Conservation (phyloP, 2,888 invertebrate genomes). For the Holacanthella duospinosa region DNA sequence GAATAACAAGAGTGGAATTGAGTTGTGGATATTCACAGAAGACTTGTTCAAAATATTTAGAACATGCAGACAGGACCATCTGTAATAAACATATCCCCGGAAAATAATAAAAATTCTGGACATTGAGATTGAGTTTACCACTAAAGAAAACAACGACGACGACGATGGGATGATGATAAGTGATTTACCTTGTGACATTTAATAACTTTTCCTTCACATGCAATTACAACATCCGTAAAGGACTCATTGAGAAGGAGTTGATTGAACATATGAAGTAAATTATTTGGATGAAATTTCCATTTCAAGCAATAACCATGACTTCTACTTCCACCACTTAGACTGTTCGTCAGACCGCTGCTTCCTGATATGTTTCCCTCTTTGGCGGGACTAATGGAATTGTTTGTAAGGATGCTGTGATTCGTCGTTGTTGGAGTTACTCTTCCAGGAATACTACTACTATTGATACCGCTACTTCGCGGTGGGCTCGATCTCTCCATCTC, state of each 20-base stretch:
- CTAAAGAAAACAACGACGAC: too few species aligned
- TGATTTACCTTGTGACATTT: conserved; percentile 56
- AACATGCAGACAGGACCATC: conserved; percentile 83
- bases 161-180: too few species aligned
- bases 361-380: not conserved
- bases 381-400: not conserved
- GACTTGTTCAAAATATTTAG: conserved; percentile 78
- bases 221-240: conserved; percentile 80
- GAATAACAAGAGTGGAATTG: conserved; percentile 64
- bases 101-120: conserved; percentile 9
- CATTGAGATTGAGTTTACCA: not conserved
- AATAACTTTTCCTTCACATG: conserved; percentile 69
- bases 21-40: conserved; percentile 70
- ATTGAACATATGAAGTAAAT: conserved; percentile 49
- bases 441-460: not conserved
- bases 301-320: conserved; percentile 36
- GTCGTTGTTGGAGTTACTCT: not conserved
- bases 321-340: conserved; percentile 19
- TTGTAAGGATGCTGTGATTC: not conserved
- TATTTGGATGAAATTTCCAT: conserved; percentile 46
- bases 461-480: not conserved
- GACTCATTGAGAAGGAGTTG: conserved; percentile 67
- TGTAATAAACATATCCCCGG: conserved; percentile 42
- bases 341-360: conserved; percentile 2
- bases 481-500: not conserved